phyloP scores from a whole-genome alignment of 2,888 invertebrate genomes.

The Stomorhina lunata region DNA sequence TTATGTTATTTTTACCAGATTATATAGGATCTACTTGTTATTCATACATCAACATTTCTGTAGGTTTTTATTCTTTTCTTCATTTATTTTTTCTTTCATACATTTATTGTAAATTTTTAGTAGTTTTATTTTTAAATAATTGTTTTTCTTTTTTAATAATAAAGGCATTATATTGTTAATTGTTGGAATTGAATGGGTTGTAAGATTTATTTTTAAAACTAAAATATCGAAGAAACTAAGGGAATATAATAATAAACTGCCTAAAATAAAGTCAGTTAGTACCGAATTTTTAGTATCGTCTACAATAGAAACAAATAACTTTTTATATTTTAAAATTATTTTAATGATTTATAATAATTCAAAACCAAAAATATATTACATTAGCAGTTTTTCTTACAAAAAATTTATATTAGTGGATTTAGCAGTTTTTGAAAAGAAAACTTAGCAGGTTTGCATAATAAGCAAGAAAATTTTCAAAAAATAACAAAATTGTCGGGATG shows the following conservation, averaged over 20 bases:
- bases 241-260: not conserved
- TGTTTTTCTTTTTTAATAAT: constrained; percentile 5
- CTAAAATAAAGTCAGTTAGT: not conserved
- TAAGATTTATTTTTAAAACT: constrained; percentile 11
- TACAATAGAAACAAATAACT: no score
- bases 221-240: not conserved
- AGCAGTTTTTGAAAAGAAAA: no score
- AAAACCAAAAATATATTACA: no score
- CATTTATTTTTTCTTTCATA: not conserved
- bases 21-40: constrained; percentile 51
- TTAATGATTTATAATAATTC: no score
- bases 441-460: no score
- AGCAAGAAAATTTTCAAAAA: no score
- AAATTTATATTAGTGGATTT: no score
- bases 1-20: constrained; percentile 39
- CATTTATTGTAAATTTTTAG: constrained; percentile 23
- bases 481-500: no score
- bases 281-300: no score
- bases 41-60: constrained; percentile 30
- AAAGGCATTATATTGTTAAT: constrained; percentile 37
- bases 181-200: constrained; percentile 1
- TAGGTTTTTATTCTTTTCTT: not conserved
- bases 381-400: no score
- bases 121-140: constrained; percentile 21
- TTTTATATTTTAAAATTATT: no score